Evolutionary conservation across 2,113 vertebrate genomes (phyloP).

Genomic region (Cyprinodon tularosa): DNA sequence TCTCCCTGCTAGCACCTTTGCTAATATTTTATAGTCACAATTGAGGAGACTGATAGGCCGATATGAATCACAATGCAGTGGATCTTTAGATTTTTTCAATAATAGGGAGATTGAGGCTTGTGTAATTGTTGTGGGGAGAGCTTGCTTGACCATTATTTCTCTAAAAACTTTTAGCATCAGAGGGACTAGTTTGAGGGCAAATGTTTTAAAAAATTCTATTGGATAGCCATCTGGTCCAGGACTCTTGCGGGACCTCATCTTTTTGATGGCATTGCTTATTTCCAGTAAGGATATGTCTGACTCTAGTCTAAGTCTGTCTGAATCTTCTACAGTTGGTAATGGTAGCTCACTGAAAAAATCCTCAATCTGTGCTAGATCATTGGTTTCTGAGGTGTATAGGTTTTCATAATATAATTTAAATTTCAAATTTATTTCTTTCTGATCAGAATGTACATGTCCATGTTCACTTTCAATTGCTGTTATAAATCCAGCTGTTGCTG

Average conservation of each 20-base stretch:
- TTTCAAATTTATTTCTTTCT: neutral
- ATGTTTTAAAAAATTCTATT: neutral
- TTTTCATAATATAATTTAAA: neutral
- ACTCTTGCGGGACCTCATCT: neutral
- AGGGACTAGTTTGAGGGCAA: neutral
- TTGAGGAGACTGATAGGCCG: neutral
- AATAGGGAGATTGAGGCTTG: neutral
- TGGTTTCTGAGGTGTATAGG: neutral
- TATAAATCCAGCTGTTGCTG: neutral
- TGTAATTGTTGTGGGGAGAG: neutral
- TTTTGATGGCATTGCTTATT: neutral
- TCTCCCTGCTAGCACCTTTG: neutral
- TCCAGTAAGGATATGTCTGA: neutral
- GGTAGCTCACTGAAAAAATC: neutral
- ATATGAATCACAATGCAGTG: neutral
- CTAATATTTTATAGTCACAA: neutral
- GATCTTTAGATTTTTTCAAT: neutral
- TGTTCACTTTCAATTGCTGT: neutral
- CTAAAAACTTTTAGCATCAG: neutral
- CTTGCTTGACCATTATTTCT: neutral
- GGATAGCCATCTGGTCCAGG: neutral
- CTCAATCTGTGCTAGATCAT: neutral
- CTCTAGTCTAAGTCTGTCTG: neutral
- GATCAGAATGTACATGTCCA: neutral
- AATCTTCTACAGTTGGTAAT: neutral